phyloP scores from a whole-genome alignment of 2,888 invertebrate genomes.

The Drosophila kambysellisi region DNA sequence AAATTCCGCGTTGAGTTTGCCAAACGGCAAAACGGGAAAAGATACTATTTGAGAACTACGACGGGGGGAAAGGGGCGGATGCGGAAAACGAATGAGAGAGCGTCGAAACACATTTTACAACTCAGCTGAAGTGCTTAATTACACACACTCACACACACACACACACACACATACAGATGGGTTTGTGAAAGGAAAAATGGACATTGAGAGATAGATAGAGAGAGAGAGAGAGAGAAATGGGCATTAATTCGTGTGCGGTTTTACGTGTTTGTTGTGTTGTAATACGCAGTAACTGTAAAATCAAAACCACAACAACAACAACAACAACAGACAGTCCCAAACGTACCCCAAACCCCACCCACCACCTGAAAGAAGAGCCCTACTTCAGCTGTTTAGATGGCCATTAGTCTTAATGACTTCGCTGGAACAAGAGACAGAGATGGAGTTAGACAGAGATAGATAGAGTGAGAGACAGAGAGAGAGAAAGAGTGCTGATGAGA shows the following conservation, averaged over 20 bases:
- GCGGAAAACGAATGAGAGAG: conserved; percentile 10
- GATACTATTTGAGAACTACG: conserved; percentile 8
- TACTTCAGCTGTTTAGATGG: conserved; percentile 63
- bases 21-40: neutral
- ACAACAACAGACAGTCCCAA: conserved; percentile 4
- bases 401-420: conserved; percentile 81
- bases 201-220: neutral
- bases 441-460: neutral
- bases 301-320: conserved; percentile 68
- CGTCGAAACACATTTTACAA: conserved; percentile 76
- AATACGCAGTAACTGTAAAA: conserved; percentile 61
- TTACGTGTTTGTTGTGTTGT: conserved; percentile 28
- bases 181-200: neutral
- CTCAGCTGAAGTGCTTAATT: conserved; percentile 78
- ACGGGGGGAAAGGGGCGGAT: neutral
- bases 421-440: conserved; percentile 13
- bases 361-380: conserved; percentile 10
- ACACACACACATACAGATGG: neutral
- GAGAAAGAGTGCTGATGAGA: conserved; percentile 20
- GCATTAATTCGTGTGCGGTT: conserved; percentile 49
- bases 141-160: conserved; percentile 44
- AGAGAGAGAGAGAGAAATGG: conserved; percentile 22
- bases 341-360: neutral
- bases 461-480: conserved; percentile 2
- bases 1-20: conserved; percentile 61